phyloP scores from a whole-genome alignment of 2,888 invertebrate species.

The Ochlodes sylvanus region DNA sequence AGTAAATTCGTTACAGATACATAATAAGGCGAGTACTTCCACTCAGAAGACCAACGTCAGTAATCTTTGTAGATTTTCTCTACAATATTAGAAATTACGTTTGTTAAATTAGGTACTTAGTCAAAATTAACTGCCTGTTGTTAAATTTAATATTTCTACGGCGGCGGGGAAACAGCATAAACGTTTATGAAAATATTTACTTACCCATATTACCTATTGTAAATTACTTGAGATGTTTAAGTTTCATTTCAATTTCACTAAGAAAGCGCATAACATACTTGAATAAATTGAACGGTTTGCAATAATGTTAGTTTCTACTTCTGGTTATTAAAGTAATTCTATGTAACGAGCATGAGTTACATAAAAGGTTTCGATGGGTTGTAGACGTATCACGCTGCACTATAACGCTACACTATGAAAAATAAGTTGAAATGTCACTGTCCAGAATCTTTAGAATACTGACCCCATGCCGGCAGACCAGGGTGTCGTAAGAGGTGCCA shows the following conservation, averaged over 20 bases:
- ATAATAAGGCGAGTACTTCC: neutral
- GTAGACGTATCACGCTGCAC: neutral
- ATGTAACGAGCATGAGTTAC: neutral
- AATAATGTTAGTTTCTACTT: constrained; percentile 5
- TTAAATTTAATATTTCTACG: neutral
- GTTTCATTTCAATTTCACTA: constrained; percentile 10
- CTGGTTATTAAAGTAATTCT: constrained; percentile 5
- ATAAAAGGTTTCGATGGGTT: neutral
- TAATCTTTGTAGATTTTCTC: neutral
- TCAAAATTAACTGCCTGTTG: constrained; percentile 1
- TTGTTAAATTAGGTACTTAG: neutral
- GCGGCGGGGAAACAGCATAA: neutral
- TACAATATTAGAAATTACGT: constrained; percentile 1
- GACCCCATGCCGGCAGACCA: too few species aligned
- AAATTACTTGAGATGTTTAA: constrained; percentile 9
- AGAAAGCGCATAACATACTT: neutral
- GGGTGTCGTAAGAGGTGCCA: too few species aligned
- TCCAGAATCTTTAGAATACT: too few species aligned
- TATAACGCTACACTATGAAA: too few species aligned
- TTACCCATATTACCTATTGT: constrained; percentile 4
- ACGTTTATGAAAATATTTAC: neutral
- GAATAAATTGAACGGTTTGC: neutral
- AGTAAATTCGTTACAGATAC: constrained; percentile 12
- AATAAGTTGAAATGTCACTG: too few species aligned
- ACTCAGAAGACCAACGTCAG: neutral